phyloP scores from a whole-genome alignment of 2,113 vertebrate species.

The Carlito syrichta region DNA sequence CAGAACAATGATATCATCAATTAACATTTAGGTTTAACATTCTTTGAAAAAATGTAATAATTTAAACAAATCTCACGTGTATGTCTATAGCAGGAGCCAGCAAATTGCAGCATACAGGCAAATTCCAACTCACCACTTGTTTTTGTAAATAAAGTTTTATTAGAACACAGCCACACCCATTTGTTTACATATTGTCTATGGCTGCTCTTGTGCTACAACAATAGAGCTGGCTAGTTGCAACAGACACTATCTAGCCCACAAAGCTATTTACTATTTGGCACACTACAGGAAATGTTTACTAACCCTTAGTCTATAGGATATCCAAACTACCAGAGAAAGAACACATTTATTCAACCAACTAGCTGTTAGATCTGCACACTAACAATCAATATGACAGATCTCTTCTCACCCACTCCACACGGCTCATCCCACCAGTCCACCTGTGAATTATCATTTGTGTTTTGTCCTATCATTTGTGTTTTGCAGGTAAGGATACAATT shows the following conservation, averaged over 20 bases:
- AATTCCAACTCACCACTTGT: background rate
- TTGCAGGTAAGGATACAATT: background rate
- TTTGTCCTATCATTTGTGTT: background rate
- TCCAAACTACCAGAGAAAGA: background rate
- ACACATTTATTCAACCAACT: background rate
- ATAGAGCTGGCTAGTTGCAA: background rate
- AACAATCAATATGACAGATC: background rate
- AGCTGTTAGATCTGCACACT: background rate
- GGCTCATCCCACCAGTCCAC: background rate
- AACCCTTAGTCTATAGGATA: background rate
- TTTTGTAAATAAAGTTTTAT: constrained; percentile 12
- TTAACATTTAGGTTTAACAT: constrained; percentile 1
- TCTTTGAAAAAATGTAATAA: background rate
- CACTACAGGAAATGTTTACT: background rate
- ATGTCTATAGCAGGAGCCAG: background rate
- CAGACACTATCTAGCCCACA: no score
- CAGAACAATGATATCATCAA: background rate
- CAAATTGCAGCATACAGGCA: background rate
- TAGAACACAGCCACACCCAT: background rate
- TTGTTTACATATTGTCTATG: background rate
- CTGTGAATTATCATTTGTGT: background rate
- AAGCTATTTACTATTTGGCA: background rate
- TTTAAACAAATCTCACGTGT: background rate
- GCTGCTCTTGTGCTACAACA: background rate
- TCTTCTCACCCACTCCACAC: background rate